A percentile compares a stretch with the other conserved stretches of the same genome.
These are phyloP conservation scores for Mus spretus DNA, from an alignment of 2,797 vertebrate species.

Conservation along the genomic window DNA sequence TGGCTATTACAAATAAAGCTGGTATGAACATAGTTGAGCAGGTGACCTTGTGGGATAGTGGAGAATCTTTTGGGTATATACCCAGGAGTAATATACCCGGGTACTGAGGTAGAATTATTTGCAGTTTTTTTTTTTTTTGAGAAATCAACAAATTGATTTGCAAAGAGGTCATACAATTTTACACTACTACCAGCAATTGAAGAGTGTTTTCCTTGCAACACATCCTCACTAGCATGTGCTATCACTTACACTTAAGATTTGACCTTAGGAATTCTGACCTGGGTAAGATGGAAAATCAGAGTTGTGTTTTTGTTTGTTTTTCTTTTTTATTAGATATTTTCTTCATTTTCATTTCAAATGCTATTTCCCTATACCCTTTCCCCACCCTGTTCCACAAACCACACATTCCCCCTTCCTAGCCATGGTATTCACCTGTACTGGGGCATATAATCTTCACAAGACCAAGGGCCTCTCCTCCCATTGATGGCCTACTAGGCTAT, in stretches of 20 bases:
- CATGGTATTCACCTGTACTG: too few relatives aligned
- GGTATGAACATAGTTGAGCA: not conserved
- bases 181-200: not conserved
- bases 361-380: too few relatives aligned
- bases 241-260: not conserved
- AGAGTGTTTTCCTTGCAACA: not conserved
- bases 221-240: not conserved
- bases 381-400: too few relatives aligned
- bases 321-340: too few relatives aligned
- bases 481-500: too few relatives aligned
- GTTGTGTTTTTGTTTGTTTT: too few relatives aligned
- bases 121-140: too few relatives aligned
- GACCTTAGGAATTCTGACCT: not conserved
- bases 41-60: not conserved
- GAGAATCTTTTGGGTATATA: not conserved
- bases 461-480: too few relatives aligned
- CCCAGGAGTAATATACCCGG: not conserved
- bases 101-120: too few relatives aligned
- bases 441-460: too few relatives aligned
- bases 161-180: not conserved
- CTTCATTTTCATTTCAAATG: too few relatives aligned
- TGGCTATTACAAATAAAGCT: not conserved
- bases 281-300: not conserved
- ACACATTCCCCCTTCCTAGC: too few relatives aligned
- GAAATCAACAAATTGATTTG: not conserved